These are phyloP conservation scores for Empidonax alnorum DNA, from an alignment of 2,113 vertebrate species.

Conservation along the genomic window DNA sequence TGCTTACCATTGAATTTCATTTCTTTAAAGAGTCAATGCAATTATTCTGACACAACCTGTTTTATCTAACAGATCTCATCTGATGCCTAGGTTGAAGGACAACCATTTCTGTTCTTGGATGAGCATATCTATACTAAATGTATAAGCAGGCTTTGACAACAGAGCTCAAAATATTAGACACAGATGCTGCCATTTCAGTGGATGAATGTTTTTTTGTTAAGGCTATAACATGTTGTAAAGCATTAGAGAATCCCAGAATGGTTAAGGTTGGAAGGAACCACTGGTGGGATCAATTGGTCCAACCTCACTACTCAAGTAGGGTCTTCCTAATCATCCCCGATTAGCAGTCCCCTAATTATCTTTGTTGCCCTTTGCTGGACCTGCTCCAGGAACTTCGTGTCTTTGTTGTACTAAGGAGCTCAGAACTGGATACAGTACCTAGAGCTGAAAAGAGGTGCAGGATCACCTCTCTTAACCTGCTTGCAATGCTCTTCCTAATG, in stretches of 20 bases:
- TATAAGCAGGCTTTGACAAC: background rate
- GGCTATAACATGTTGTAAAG: background rate
- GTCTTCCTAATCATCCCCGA: background rate
- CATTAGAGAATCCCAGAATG: background rate
- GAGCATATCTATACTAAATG: background rate
- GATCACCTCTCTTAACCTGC: background rate
- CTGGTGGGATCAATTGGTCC: background rate
- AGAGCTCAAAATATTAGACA: background rate
- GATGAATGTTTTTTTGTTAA: background rate
- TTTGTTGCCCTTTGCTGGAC: background rate
- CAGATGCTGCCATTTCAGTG: background rate
- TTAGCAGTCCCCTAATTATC: background rate
- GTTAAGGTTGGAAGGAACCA: background rate
- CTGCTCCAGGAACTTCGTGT: accelerated
- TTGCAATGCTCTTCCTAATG: background rate
- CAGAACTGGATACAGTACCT: background rate
- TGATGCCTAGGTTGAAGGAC: background rate
- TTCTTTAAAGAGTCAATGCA: background rate
- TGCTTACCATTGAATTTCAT: background rate
- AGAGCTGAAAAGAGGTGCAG: background rate
- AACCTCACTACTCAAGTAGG: background rate
- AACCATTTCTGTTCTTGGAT: background rate
- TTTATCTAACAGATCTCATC: background rate
- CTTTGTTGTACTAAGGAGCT: background rate
- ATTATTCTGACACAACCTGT: background rate